Conservation (phyloP, 2,113 vertebrate genomes). For the Alligator mississippiensis region DNA sequence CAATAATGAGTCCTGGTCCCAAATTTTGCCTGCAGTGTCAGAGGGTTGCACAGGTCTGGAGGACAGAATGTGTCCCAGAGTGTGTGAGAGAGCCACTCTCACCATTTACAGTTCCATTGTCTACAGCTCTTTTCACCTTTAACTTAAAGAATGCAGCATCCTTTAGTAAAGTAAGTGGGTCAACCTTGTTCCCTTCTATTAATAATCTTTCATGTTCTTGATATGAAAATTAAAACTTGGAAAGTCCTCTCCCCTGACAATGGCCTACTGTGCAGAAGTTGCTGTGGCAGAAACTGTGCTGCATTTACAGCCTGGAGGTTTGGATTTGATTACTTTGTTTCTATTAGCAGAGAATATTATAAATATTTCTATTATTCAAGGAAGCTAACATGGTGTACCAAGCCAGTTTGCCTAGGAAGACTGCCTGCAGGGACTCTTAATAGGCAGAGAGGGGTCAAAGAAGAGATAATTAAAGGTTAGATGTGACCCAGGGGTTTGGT, state of each 20-base stretch:
- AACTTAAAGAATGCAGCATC: not conserved
- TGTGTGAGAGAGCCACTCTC: not conserved
- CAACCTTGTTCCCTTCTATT: not conserved
- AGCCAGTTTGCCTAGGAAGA: not conserved
- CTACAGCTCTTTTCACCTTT: not conserved
- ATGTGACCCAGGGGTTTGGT: not conserved
- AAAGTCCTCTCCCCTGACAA: not conserved
- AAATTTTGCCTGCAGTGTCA: not conserved
- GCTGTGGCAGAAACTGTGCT: not conserved
- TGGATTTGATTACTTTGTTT: constrained; percentile 22
- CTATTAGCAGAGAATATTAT: not conserved
- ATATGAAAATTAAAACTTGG: not conserved
- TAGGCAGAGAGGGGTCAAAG: not conserved
- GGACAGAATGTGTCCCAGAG: not conserved
- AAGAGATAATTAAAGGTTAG: not conserved
- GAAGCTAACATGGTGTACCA: not conserved
- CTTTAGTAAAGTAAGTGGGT: not conserved
- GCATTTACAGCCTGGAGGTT: not conserved
- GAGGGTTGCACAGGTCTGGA: not conserved
- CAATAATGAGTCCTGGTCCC: not conserved
- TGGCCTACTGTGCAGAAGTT: not conserved
- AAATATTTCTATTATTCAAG: not conserved
- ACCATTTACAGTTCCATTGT: not conserved
- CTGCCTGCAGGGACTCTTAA: not conserved
- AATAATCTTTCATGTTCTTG: not conserved